Evolutionary conservation across 2,797 vertebrate species (phyloP).

Genomic region (Pampus argenteus): DNA sequence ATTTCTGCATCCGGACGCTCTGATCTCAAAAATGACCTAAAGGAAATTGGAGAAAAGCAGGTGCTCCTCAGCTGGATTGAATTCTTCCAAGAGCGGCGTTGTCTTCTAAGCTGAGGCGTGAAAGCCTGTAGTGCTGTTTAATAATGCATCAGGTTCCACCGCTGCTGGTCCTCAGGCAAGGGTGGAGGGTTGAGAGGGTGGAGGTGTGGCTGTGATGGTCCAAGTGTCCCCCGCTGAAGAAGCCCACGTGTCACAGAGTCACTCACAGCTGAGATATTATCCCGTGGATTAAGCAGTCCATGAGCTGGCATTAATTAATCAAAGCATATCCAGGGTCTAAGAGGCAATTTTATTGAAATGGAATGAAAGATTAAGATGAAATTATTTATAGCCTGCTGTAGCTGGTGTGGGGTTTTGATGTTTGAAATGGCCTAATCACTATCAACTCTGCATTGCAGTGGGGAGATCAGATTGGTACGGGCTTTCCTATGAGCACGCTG

Average conservation of each 20-base stretch:
- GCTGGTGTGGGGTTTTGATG: constrained; percentile 33
- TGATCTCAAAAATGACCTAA: constrained; percentile 39
- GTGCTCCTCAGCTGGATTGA: background rate
- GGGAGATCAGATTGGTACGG: constrained; percentile 49
- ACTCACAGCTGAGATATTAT: constrained; percentile 53
- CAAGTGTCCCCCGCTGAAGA: constrained; percentile 17
- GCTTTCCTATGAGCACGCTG: constrained; percentile 25
- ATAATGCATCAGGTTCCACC: constrained; percentile 73
- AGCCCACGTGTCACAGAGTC: constrained; percentile 29
- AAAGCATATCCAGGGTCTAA: constrained; percentile 43
- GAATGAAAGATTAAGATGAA: constrained; percentile 49
- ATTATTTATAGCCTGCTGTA: constrained; percentile 60
- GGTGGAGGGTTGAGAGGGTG: background rate
- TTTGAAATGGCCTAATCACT: constrained; percentile 53
- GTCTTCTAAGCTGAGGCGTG: constrained; percentile 50
- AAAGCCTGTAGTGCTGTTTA: constrained; percentile 73
- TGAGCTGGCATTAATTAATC: constrained; percentile 66
- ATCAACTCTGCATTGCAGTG: constrained; percentile 75
- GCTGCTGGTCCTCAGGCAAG: constrained; percentile 40
- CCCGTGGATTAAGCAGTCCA: constrained; percentile 36
- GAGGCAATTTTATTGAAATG: constrained; percentile 65
- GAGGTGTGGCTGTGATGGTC: constrained; percentile 17
- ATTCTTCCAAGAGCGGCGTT: constrained; percentile 35
- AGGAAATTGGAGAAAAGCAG: constrained; percentile 1
- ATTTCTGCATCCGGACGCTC: constrained; percentile 2